Conservation (phyloP, 2,888 invertebrate genomes). For the Pimpla rufipes region DNA sequence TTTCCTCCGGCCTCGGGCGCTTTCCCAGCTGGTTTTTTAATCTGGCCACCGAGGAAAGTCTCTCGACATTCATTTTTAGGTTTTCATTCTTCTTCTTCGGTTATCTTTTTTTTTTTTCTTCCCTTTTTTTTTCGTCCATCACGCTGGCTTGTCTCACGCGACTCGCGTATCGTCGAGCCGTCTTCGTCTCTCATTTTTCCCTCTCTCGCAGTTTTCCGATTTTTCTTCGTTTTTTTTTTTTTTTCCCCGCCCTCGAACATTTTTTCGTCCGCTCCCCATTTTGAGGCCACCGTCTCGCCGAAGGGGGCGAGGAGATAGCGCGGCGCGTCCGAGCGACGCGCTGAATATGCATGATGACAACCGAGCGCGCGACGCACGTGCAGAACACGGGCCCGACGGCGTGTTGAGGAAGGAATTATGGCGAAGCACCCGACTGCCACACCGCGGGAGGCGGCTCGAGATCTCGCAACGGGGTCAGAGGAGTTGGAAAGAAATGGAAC, state of each 20-base stretch:
- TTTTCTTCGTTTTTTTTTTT: conserved; percentile 40
- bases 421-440: conserved; percentile 31
- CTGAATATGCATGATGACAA: conserved; percentile 73
- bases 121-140: conserved; percentile 45
- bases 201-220: conserved; percentile 34
- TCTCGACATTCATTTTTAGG: conserved; percentile 61
- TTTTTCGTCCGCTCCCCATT: conserved; percentile 24
- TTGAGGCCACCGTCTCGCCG: conserved; percentile 52
- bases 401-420: conserved; percentile 45
- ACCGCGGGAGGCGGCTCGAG: neutral
- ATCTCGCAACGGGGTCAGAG: conserved; percentile 23
- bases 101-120: too few relatives aligned
- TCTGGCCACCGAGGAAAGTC: conserved; percentile 60
- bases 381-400: conserved; percentile 26
- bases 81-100: conserved; percentile 36
- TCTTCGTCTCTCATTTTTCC: conserved; percentile 34
- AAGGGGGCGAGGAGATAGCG: conserved; percentile 64
- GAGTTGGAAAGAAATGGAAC: conserved; percentile 6
- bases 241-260: neutral
- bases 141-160: conserved; percentile 8
- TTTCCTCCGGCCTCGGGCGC: conserved; percentile 28
- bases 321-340: conserved; percentile 51
- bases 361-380: conserved; percentile 59
- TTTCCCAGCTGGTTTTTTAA: conserved; percentile 58
- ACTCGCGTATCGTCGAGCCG: conserved; percentile 38